Conservation (phyloP, 2,797 vertebrate genomes). For the Myripristis jacobus region DNA sequence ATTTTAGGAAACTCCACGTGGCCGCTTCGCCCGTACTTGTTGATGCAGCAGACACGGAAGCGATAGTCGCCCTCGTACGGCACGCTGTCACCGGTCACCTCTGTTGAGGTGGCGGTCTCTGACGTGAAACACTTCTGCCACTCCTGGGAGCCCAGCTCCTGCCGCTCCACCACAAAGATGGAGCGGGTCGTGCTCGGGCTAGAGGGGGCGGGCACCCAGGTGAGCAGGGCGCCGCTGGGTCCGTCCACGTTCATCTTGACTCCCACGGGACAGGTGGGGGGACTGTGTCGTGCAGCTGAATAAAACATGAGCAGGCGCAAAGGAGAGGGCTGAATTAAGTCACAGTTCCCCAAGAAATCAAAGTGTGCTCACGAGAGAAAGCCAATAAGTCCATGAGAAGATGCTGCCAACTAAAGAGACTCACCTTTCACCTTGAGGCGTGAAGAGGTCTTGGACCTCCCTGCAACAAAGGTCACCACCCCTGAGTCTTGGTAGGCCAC, state of each 20-base stretch:
- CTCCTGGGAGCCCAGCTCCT: conserved; percentile 86
- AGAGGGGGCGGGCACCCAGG: conserved; percentile 86
- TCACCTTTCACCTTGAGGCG: conserved; percentile 94
- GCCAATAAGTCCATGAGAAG: not conserved
- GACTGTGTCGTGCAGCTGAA: conserved; percentile 87
- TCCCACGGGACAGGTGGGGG: conserved; percentile 86
- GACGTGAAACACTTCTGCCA: conserved; percentile 93
- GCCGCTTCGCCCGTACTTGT: conserved; percentile 89
- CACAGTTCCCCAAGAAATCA: not conserved
- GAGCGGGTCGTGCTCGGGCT: conserved; percentile 83
- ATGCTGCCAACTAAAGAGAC: not conserved
- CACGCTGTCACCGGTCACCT: conserved; percentile 87
- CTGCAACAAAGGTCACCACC: conserved; percentile 88
- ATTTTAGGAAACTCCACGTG: conserved; percentile 90
- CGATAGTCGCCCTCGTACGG: conserved; percentile 88
- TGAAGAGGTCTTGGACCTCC: conserved; percentile 89
- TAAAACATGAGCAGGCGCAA: not conserved
- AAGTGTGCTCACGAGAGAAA: not conserved
- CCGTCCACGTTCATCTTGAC: conserved; percentile 85
- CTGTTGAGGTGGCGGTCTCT: conserved; percentile 83
- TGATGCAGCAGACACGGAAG: conserved; percentile 90
- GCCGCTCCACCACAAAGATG: conserved; percentile 89
- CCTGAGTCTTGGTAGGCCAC: conserved; percentile 90
- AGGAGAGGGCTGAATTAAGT: not conserved
- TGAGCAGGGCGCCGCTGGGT: conserved; percentile 87